Base-by-base conservation (phyloP, 1,140 invertebrate species). In the Rhagoletis zephyria region DNA sequence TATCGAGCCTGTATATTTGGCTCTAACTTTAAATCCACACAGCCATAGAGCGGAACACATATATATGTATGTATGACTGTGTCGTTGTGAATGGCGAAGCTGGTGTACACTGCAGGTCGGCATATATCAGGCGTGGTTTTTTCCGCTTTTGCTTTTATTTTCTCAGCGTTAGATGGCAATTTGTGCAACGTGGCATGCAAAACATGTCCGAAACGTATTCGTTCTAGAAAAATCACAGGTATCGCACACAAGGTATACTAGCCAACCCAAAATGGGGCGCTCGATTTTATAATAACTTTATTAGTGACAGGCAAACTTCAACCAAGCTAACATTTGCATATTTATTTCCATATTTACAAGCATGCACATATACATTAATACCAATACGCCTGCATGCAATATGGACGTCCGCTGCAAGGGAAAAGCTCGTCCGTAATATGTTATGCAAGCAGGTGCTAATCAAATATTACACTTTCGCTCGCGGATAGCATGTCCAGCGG, bases 401-500 rank as follows among this genome's bases (percentile, higher is more conserved):
- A 81, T 48, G 74, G 74, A 56, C 4, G 16, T 30, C 0, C 9
- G 48, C 48, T 10, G 74, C 7, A 12, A 81, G 10, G 48, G 48
- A 81, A 81, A 81, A 56, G 48, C 48, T 81, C 48, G 48, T 74
- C 48, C 74, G 14, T 81, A 81, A 81, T 81, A 48, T 19, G 16
- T 42, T 51, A 81, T 81, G 45, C 74, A 81, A 42, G 74, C 74
- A 81, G 74, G 74, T 81, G 74, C 74, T 81, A 81, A 81, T 81
- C 74, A 81, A 81, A 81, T 81, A 81, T 81, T 81, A 81, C 74
- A 81, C 74, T 81, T 81, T 81, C 42, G 74, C 74, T 81, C 48
- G 48, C 74, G 74, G 48, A 56, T 81, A 81, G 74, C 74, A 81
- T 81, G 74, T 81, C 74, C 48, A 81, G 51, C 48, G 74, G 48